Evolutionary conservation across 2,797 vertebrate genomes (phyloP).

Genomic region (Zalophus californianus): DNA sequence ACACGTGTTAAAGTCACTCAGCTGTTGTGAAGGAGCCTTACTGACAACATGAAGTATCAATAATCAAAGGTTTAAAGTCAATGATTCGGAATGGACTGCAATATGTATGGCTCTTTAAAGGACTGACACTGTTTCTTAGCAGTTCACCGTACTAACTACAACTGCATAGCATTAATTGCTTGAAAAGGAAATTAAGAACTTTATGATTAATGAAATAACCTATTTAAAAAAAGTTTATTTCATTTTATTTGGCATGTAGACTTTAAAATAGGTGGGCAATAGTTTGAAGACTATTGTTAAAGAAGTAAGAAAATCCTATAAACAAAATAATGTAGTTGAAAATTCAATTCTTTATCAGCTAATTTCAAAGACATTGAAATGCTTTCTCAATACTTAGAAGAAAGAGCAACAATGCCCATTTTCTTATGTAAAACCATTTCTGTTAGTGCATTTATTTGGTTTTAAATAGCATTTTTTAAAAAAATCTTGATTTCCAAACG

Average conservation of each 20-base stretch:
- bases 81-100: background rate
- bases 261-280: background rate
- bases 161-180: background rate
- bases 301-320: background rate
- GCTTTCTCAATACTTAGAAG: background rate
- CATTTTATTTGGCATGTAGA: background rate
- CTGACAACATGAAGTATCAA: background rate
- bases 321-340: background rate
- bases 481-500: background rate
- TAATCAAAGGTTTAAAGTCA: background rate
- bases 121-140: background rate
- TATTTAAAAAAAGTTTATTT: background rate
- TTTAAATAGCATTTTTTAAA: background rate
- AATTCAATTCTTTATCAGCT: background rate
- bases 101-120: background rate
- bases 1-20: background rate
- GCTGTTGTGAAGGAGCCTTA: background rate
- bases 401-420: background rate
- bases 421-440: background rate
- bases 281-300: background rate
- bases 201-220: background rate
- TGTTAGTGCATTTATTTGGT: background rate
- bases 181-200: background rate
- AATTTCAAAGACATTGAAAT: slow-evolving; percentile 14
- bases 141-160: background rate